Percentiles rank a stretch among this genome's conserved stretches.
Evolutionary conservation across 2,113 vertebrate genomes (phyloP).

Genomic region (Proteles cristata): DNA sequence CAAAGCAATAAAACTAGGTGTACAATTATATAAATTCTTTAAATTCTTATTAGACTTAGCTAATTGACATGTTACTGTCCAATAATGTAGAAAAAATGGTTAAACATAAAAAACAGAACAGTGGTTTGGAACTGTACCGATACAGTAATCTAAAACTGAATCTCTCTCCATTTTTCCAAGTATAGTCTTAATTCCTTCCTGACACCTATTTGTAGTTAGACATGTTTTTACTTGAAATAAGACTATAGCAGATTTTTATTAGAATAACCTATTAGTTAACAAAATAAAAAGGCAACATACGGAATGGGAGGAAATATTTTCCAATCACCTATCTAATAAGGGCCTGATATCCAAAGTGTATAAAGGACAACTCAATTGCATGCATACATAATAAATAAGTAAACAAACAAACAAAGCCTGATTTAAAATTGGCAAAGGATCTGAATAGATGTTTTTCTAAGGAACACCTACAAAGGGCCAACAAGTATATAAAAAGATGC

Average conservation of each 20-base stretch:
- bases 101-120: conserved; percentile 48
- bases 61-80: conserved; percentile 77
- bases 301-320: neutral
- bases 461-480: neutral
- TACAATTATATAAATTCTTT: conserved; percentile 81
- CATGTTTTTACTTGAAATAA: conserved; percentile 36
- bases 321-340: neutral
- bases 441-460: neutral
- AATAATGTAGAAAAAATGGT: conserved; percentile 22
- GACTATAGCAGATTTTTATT: neutral
- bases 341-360: neutral
- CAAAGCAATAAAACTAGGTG: conserved; percentile 76
- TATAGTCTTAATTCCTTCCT: neutral
- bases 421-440: neutral
- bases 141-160: neutral
- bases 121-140: neutral
- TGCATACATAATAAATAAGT: neutral
- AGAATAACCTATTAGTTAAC: neutral
- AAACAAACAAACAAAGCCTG: neutral
- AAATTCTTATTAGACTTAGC: conserved; percentile 77
- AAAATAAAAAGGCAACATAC: neutral
- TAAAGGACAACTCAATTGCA: neutral
- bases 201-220: neutral
- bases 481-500: neutral
- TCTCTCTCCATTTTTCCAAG: neutral